Base-by-base conservation (phyloP, 2,888 invertebrate species). In the Hemistola chrysoprasaria region DNA sequence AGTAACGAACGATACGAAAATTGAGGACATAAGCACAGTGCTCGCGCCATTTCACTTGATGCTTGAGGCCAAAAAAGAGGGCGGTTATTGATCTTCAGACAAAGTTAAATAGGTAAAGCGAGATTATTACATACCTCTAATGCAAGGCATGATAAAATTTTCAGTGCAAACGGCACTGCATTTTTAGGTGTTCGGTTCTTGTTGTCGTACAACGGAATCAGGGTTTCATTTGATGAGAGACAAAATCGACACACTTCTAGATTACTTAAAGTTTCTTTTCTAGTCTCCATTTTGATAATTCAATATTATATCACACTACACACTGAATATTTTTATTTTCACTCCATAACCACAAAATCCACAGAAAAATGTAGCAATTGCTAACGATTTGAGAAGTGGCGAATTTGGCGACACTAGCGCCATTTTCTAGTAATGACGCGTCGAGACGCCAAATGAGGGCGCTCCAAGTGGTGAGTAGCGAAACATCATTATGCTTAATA, bases 191-290 rank as follows among this genome's bases (percentile, higher is more conserved):
- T 71, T 51, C 87, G 78, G 53, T 6, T 20, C 34, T 44, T 44
- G 38, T 88, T 90, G 57, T 92, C 91, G 73, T 93, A 94, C 67
- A 95, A 92, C 75, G 90, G 93, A 51, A 86, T 89, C 48, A 95
- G 78, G 40, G 92, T 89, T 49, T 88, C 90, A 56, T 91, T 90
- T 68, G 92, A 91, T 46, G 90, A 79, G 59, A 95, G 84, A 78
- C 95, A 95, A 78, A 95, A 95, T 56, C 95, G 91, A 76, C 95
- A 95, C 47, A 94, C 90, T 78, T 92, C 90, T 78, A 92, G 90
- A 31, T 87, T 80, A 71, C 91, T 90, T 45, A 95, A 72, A 55
- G 89, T 85, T 57, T 90, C 87, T 68, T 90, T 90, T 72, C 92
- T 87, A 60, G 85, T 90, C 66, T 92, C 92, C 92, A 92, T 92